Evolutionary conservation across 2,888 invertebrate species (phyloP).

Genomic region (Mythimna lalbum): DNA sequence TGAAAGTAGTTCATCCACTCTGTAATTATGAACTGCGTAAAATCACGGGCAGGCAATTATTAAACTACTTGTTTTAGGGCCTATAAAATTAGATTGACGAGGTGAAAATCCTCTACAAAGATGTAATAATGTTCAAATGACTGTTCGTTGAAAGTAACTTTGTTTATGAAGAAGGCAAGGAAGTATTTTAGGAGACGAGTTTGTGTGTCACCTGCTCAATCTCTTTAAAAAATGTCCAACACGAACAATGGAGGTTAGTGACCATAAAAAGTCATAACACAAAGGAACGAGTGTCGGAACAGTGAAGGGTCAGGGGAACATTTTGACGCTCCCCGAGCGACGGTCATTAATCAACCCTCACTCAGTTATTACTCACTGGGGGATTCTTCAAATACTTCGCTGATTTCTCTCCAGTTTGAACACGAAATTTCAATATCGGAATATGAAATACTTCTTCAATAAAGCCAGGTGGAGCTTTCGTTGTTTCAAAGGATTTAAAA

Average conservation of each 20-base stretch:
- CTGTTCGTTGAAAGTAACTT: conserved; percentile 22
- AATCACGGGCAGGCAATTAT: conserved; percentile 31
- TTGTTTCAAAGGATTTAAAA: conserved; percentile 38
- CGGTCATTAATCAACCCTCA: conserved; percentile 67
- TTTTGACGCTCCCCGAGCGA: conserved; percentile 60
- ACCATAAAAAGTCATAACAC: conserved; percentile 61
- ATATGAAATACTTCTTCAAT: conserved; percentile 56
- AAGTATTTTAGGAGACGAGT: background rate
- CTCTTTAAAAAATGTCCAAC: conserved; percentile 27
- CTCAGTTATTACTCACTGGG: conserved; percentile 64
- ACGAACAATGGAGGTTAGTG: conserved; percentile 53
- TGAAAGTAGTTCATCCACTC: conserved; percentile 17
- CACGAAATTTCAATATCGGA: conserved; percentile 57
- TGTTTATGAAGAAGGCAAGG: conserved; percentile 8
- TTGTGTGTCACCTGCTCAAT: background rate
- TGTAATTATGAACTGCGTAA: conserved; percentile 43
- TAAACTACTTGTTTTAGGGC: conserved; percentile 35
- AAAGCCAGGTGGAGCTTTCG: conserved; percentile 32
- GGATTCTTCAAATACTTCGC: conserved; percentile 62
- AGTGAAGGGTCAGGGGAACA: conserved; percentile 57
- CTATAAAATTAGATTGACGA: conserved; percentile 37
- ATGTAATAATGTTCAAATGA: conserved; percentile 28
- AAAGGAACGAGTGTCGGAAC: conserved; percentile 55
- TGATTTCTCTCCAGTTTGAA: conserved; percentile 50
- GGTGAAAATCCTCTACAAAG: conserved; percentile 28